phyloP scores from a whole-genome alignment of 2,888 invertebrate genomes.

The Panorpa germanica region DNA sequence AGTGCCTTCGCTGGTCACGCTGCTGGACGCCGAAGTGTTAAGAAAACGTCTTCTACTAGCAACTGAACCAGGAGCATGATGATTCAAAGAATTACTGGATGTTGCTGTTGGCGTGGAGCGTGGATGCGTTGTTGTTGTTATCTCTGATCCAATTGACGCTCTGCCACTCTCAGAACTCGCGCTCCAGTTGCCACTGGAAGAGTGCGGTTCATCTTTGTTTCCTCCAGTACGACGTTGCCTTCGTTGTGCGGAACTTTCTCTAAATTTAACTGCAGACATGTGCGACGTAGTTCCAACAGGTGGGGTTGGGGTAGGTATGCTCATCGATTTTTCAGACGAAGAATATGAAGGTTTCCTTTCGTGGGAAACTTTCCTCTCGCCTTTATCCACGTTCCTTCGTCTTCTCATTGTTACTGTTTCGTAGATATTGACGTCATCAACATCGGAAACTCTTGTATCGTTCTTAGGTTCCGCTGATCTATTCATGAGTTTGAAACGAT shows the following conservation, averaged over 20 bases:
- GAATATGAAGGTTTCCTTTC: slow-evolving; percentile 65
- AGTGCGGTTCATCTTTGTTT: slow-evolving; percentile 65
- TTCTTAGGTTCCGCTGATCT: slow-evolving; percentile 34
- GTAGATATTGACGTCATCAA: slow-evolving; percentile 40
- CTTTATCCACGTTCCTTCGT: slow-evolving; percentile 32
- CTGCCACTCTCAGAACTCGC: slow-evolving; percentile 80
- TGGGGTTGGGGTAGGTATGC: slow-evolving; percentile 30
- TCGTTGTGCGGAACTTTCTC: slow-evolving; percentile 54
- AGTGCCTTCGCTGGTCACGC: slow-evolving; percentile 70
- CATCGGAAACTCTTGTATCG: slow-evolving; percentile 22
- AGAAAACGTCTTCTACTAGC: slow-evolving; percentile 44
- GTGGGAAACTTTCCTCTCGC: slow-evolving; percentile 44
- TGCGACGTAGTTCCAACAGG: slow-evolving; percentile 27
- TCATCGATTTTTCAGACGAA: slow-evolving; percentile 52
- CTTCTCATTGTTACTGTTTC: slow-evolving; percentile 45
- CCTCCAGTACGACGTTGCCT: slow-evolving; percentile 44
- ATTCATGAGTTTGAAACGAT: slow-evolving; percentile 53
- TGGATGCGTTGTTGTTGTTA: slow-evolving; percentile 46
- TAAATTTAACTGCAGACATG: slow-evolving; percentile 50
- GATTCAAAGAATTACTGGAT: slow-evolving; percentile 49
- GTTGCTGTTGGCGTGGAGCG: slow-evolving; percentile 49
- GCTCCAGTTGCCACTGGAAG: slow-evolving; percentile 89
- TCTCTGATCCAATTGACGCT: slow-evolving; percentile 70
- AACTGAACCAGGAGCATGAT: slow-evolving; percentile 32
- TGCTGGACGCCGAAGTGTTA: slow-evolving; percentile 62